These are phyloP conservation scores for Sakesphorus luctuosus DNA, from an alignment of 2,113 vertebrate species.

Conservation along the genomic window DNA sequence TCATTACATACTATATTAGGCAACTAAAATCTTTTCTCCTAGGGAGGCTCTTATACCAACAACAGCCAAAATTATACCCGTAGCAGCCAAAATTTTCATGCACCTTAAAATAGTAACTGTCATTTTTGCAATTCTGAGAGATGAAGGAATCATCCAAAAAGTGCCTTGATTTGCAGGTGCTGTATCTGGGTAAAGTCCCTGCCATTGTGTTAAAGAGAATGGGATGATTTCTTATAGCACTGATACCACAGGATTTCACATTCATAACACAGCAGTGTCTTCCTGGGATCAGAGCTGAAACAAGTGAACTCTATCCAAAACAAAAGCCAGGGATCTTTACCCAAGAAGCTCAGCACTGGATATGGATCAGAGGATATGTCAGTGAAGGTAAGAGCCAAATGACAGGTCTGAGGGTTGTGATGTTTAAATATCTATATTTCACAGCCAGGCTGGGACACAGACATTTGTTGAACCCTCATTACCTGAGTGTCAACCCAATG, in stretches of 20 bases:
- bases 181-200: neutral
- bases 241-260: neutral
- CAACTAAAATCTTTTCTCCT: neutral
- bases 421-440: neutral
- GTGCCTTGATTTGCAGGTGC: neutral
- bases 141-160: neutral
- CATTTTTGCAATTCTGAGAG: neutral
- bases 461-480: neutral
- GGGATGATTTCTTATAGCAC: neutral
- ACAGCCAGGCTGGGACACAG: neutral
- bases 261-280: neutral
- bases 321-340: neutral
- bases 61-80: neutral
- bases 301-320: fast-evolving
- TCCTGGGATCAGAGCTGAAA: neutral
- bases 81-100: neutral
- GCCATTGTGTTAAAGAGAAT: neutral
- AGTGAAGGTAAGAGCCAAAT: neutral
- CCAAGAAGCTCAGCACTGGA: neutral
- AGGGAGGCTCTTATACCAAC: neutral
- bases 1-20: neutral
- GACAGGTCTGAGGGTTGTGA: neutral
- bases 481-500: fast-evolving
- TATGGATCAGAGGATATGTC: neutral
- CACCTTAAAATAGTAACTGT: neutral